These are phyloP conservation scores for Hecatera dysodea DNA, from an alignment of 2,888 invertebrate species.

Conservation along the genomic window DNA sequence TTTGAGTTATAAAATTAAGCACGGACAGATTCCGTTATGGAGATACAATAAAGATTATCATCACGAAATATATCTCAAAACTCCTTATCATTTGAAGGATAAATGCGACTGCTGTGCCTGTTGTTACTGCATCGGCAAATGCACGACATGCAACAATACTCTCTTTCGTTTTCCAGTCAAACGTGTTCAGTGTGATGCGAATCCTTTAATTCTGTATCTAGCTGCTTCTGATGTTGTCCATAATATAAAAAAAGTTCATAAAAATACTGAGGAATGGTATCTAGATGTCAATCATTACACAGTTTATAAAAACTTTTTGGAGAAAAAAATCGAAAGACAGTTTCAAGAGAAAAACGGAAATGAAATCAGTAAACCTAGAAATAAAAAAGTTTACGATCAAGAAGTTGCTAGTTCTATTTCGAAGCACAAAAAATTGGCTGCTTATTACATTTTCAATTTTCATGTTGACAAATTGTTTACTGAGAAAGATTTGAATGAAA, in stretches of 20 bases:
- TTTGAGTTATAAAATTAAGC: too few species aligned
- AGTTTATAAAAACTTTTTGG: conserved; percentile 48
- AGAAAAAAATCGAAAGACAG: conserved; percentile 44
- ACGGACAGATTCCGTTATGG: too few species aligned
- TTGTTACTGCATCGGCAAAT: too few species aligned
- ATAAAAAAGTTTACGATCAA: conserved; percentile 10
- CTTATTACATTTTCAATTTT: too few species aligned
- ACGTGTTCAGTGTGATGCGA: not conserved
- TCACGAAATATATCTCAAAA: too few species aligned
- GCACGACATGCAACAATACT: too few species aligned
- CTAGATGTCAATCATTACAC: conserved; percentile 28
- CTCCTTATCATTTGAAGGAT: not conserved
- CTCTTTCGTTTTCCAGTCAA: too few species aligned
- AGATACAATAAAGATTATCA: too few species aligned
- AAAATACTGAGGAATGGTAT: conserved; percentile 19
- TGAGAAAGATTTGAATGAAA: too few species aligned
- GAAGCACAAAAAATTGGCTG: too few species aligned
- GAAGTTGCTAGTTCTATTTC: too few species aligned
- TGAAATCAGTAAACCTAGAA: conserved; percentile 40
- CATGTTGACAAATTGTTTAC: too few species aligned
- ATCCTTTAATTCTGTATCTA: conserved; percentile 48
- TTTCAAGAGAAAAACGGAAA: conserved; percentile 48
- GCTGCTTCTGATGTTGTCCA: conserved; percentile 40
- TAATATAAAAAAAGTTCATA: conserved; percentile 20
- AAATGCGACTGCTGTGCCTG: not conserved